Percentiles rank a stretch among this genome's conserved stretches.
These are phyloP conservation scores for Eulemur mongoz DNA, from an alignment of 2,797 vertebrate genomes.

Conservation along the genomic window DNA sequence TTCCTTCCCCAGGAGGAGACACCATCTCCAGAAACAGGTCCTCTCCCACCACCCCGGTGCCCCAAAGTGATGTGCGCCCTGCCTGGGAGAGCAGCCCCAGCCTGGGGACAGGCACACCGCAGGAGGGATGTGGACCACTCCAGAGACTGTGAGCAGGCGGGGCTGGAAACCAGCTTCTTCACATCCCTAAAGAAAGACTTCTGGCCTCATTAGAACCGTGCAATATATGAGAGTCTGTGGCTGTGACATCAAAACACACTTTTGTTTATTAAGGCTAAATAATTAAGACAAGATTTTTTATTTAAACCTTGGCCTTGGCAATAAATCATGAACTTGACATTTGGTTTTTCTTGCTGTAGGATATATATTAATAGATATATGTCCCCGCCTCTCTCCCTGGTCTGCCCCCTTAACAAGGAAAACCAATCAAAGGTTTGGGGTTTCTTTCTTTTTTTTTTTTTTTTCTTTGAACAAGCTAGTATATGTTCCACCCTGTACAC, in stretches of 20 bases:
- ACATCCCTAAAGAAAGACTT: background rate
- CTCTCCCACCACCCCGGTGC: background rate
- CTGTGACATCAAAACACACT: background rate
- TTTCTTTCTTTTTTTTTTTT: background rate
- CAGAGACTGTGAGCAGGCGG: background rate
- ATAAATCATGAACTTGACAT: background rate
- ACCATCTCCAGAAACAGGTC: background rate
- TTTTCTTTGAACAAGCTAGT: background rate
- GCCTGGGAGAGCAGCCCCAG: background rate
- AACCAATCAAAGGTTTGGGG: background rate
- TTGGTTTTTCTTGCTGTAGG: background rate
- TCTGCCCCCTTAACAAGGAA: background rate
- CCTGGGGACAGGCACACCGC: background rate
- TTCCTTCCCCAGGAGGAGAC: background rate
- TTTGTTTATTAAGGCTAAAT: constrained; percentile 35
- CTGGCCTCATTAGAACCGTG: background rate
- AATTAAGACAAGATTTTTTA: constrained; percentile 4
- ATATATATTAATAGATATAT: background rate
- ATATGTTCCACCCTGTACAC: background rate
- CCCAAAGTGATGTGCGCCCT: background rate
- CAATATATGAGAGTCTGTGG: background rate
- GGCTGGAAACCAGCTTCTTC: background rate
- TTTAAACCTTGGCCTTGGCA: background rate
- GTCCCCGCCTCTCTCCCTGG: background rate
- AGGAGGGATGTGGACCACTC: accelerated